Evolutionary conservation across 2,888 invertebrate species (phyloP).

Genomic region (Lottia scabra): DNA sequence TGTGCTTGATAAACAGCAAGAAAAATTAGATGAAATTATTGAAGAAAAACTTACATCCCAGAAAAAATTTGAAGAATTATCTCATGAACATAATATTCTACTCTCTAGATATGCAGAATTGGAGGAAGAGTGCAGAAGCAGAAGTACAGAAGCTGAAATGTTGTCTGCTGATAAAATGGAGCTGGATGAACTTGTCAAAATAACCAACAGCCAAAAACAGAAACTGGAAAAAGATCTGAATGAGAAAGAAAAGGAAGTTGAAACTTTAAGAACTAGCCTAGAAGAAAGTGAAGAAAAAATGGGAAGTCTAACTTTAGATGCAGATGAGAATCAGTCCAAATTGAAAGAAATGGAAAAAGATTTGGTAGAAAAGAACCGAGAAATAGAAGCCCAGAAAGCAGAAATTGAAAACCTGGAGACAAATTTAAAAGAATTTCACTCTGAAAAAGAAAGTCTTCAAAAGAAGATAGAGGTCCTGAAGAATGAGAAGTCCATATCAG

Average conservation of each 20-base stretch:
- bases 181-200: conserved; percentile 15
- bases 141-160: conserved; percentile 27
- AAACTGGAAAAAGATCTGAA: conserved; percentile 8
- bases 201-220: neutral
- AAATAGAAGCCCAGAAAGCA: conserved; percentile 27
- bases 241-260: conserved; percentile 1
- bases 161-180: conserved; percentile 33
- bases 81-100: conserved; percentile 24
- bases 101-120: neutral
- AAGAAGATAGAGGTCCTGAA: neutral
- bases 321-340: conserved; percentile 20
- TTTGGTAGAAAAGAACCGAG: conserved; percentile 24
- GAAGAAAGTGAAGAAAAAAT: conserved; percentile 17
- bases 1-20: conserved; percentile 4
- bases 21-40: neutral
- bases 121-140: conserved; percentile 18
- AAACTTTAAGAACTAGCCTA: conserved; percentile 2
- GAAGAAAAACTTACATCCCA: conserved; percentile 17
- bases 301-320: neutral
- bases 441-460: conserved; percentile 13
- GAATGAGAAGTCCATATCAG: neutral
- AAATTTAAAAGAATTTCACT: conserved; percentile 5
- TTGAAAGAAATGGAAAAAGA: conserved; percentile 30
- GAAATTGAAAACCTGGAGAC: conserved; percentile 27
- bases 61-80: conserved; percentile 18